Percentiles rank a stretch among this genome's conserved stretches.
Evolutionary conservation across 2,797 vertebrate genomes (phyloP).

Genomic region (Sternotherus odoratus): DNA sequence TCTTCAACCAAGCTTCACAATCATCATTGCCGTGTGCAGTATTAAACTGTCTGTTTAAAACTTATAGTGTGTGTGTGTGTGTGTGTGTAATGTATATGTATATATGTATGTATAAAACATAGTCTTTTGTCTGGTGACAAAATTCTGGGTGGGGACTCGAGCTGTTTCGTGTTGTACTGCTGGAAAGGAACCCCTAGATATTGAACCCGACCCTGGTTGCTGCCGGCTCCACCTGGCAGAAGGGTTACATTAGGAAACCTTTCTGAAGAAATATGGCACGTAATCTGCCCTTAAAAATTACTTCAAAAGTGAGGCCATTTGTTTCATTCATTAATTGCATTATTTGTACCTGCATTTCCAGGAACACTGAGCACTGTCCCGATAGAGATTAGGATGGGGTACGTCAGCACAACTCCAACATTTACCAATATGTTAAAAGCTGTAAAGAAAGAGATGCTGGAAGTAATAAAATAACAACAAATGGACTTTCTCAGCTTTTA

Average conservation of each 20-base stretch:
- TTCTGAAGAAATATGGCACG: neutral
- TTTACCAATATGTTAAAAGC: constrained; percentile 98
- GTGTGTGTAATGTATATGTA: too few relatives aligned
- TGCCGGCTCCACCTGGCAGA: too few relatives aligned
- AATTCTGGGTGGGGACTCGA: too few relatives aligned
- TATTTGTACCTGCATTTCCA: constrained; percentile 92
- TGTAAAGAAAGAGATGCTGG: constrained; percentile 65
- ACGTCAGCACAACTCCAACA: constrained; percentile 95
- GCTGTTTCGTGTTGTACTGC: too few relatives aligned
- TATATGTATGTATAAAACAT: too few relatives aligned
- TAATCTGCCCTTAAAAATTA: neutral
- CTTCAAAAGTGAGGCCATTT: neutral
- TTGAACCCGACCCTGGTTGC: too few relatives aligned
- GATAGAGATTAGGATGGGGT: constrained; percentile 98
- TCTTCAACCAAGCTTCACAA: too few relatives aligned
- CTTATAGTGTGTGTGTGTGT: too few relatives aligned
- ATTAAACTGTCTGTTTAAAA: too few relatives aligned
- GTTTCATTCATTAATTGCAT: accelerated
- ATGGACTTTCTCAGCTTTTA: neutral
- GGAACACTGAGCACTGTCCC: constrained; percentile 98
- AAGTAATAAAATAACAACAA: neutral
- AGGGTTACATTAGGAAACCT: neutral
- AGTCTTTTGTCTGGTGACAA: too few relatives aligned
- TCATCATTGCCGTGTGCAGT: too few relatives aligned
- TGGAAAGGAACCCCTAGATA: too few relatives aligned